phyloP scores from a whole-genome alignment of 2,113 vertebrate genomes.

The Helogale parvula region DNA sequence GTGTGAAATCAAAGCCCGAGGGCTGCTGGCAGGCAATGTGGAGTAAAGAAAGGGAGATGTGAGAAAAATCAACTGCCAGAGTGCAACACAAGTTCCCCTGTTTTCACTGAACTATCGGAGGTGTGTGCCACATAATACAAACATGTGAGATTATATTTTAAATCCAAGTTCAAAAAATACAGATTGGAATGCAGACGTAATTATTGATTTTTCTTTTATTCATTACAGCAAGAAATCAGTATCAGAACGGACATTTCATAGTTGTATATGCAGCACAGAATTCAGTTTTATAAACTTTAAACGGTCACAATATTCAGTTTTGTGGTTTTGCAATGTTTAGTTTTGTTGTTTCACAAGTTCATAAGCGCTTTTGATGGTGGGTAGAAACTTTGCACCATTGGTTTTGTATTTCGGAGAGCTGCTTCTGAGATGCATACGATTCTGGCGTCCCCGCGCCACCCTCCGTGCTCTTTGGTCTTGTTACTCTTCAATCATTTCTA shows the following conservation, averaged over 20 bases:
- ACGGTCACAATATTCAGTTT: not conserved
- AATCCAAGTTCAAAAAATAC: not conserved
- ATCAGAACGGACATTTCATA: not conserved
- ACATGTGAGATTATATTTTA: not conserved
- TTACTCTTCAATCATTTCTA: not conserved
- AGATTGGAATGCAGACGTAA: not conserved
- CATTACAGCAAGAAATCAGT: not conserved
- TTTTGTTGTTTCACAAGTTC: not conserved
- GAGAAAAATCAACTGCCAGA: not conserved
- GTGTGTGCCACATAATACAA: not conserved
- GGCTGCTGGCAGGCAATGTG: not conserved
- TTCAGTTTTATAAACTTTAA: not conserved
- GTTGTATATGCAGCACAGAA: not conserved
- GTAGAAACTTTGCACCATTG: not conserved
- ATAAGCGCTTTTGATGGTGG: not conserved
- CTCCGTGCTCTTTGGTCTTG: not conserved
- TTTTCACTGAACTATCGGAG: not conserved
- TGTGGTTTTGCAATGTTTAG: slow-evolving; percentile 37
- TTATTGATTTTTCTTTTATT: slow-evolving; percentile 2
- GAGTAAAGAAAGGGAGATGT: not conserved
- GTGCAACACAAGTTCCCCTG: not conserved
- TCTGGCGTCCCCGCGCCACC: not conserved
- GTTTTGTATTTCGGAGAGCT: not conserved
- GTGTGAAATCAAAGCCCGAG: not conserved
- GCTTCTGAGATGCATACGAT: not conserved